These are phyloP conservation scores for Rhinophrynus dorsalis DNA, from an alignment of 2,797 vertebrate species.

Conservation along the genomic window DNA sequence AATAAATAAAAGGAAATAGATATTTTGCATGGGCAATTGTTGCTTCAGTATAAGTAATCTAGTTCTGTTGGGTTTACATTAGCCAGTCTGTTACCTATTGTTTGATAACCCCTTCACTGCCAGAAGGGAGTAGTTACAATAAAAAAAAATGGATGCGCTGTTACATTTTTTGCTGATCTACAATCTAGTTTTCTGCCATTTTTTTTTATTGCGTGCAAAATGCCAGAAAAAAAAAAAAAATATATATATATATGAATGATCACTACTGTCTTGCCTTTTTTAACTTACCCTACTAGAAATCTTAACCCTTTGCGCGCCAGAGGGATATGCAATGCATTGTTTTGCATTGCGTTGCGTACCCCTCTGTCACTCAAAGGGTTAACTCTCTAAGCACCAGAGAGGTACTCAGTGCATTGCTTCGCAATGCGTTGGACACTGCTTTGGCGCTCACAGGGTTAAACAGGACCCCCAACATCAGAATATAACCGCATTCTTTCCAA, in stretches of 20 bases:
- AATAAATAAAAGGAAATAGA: constrained; percentile 37
- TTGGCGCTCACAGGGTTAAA: no score
- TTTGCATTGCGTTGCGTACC: no score
- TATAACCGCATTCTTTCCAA: constrained; percentile 56
- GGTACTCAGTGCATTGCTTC: no score
- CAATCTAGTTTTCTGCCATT: constrained; percentile 53
- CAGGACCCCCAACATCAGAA: constrained; percentile 44
- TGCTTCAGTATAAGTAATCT: constrained; percentile 51
- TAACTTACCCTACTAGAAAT: constrained; percentile 59
- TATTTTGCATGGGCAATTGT: constrained; percentile 53
- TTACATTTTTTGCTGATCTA: constrained; percentile 62
- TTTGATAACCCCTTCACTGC: not conserved
- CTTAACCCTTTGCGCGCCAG: no score
- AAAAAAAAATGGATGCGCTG: constrained; percentile 57
- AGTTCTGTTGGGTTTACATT: constrained; percentile 58
- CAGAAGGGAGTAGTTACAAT: not conserved
- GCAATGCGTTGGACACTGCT: no score
- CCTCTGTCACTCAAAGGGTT: no score
- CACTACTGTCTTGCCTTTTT: constrained; percentile 56
- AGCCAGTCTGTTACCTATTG: constrained; percentile 55
- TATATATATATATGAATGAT: constrained; percentile 53
- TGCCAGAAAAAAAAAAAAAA: constrained; percentile 59
- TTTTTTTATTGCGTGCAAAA: constrained; percentile 60
- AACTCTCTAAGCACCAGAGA: no score
- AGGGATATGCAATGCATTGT: no score